Evolutionary conservation across 35 echinoderm and acorn worm genomes (phyloP).

Genomic region (Lytechinus variegatus): DNA sequence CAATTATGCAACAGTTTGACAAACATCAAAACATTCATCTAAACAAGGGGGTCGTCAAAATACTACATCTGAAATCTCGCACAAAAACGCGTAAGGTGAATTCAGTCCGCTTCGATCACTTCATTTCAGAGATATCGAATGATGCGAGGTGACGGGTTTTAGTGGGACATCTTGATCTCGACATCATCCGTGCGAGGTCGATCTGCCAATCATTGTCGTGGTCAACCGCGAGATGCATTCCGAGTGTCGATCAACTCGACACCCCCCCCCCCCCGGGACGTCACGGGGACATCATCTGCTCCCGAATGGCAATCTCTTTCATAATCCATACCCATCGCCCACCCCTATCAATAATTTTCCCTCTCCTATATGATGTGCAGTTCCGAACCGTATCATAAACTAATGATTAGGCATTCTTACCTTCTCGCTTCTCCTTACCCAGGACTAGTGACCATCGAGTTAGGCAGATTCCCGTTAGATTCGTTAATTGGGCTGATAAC

Average conservation of each 20-base stretch:
- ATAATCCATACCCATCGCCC: not conserved
- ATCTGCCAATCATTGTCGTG: conserved; percentile 8
- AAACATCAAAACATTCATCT: conserved; percentile 13
- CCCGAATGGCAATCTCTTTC: not conserved
- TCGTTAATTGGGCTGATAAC: too few species aligned
- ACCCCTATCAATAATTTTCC: not conserved
- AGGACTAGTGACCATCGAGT: not conserved
- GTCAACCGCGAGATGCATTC: conserved; percentile 17
- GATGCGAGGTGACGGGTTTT: not conserved
- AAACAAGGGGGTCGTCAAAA: not conserved
- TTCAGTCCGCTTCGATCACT: too few species aligned
- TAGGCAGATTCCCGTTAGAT: too few species aligned
- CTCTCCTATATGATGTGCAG: too few species aligned
- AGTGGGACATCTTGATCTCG: not conserved
- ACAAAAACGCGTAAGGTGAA: not conserved
- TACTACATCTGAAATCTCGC: not conserved
- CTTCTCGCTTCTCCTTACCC: not conserved
- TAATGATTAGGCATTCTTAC: not conserved
- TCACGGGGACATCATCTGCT: not conserved
- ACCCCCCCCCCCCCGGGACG: not conserved
- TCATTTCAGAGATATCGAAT: not conserved
- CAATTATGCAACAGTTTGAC: conserved; percentile 37
- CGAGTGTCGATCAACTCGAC: conserved; percentile 22
- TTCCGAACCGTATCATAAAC: too few species aligned
- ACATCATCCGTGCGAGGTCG: not conserved